A percentile compares a stretch with the other conserved stretches of the same genome.
phyloP scores from a whole-genome alignment of 2,888 invertebrate genomes.

The Aethes cnicana region DNA sequence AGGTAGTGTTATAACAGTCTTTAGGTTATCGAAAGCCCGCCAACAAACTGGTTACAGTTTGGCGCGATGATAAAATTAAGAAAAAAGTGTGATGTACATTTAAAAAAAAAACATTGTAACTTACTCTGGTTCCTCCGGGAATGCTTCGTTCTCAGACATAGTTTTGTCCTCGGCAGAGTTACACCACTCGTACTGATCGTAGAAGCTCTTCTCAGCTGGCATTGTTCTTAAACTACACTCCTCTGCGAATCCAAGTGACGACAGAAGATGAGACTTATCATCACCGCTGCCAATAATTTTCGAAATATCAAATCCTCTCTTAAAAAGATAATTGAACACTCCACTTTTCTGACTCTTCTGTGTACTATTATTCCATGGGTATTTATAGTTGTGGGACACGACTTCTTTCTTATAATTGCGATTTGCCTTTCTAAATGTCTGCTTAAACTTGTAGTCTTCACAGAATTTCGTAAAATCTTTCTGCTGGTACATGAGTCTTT shows the following conservation, averaged over 20 bases:
- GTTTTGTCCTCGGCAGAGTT: constrained; percentile 54
- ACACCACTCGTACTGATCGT: constrained; percentile 64
- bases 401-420: constrained; percentile 52
- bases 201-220: constrained; percentile 64
- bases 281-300: constrained; percentile 51
- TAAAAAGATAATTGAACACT: constrained; percentile 60
- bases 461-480: constrained; percentile 65
- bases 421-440: constrained; percentile 46
- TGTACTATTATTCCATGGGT: constrained; percentile 69
- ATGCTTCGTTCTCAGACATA: constrained; percentile 42
- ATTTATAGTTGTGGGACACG: constrained; percentile 66
- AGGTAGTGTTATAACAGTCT: too few species aligned
- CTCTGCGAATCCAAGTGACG: constrained; percentile 56
- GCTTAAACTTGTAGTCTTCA: constrained; percentile 59
- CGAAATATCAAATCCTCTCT: constrained; percentile 57
- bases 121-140: constrained; percentile 47
- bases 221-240: constrained; percentile 57
- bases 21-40: too few species aligned
- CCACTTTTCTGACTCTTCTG: constrained; percentile 57
- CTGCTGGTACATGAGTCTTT: constrained; percentile 67
- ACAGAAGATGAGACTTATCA: constrained; percentile 51
- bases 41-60: too few species aligned
- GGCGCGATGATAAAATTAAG: too few species aligned
- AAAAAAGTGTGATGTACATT: too few species aligned
- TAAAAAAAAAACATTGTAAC: too few species aligned